These are phyloP conservation scores for Spongia lamella DNA, from an alignment of 37 sponge, comb jelly and placozoan genomes.

Conservation along the genomic window DNA sequence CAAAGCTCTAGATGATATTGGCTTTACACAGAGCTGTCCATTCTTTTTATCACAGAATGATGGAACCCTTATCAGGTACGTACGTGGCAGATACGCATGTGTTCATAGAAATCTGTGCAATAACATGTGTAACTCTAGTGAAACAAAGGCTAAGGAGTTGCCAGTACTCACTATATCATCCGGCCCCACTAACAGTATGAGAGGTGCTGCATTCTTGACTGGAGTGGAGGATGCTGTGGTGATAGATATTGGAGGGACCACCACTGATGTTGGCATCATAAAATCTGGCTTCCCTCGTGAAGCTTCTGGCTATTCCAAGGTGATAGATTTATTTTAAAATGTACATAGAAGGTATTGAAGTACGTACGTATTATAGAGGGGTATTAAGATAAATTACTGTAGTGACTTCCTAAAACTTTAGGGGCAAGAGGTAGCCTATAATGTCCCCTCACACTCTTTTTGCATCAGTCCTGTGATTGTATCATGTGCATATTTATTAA, in stretches of 20 bases:
- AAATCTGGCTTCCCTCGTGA: conserved; percentile 77
- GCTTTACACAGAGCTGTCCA: conserved; percentile 37
- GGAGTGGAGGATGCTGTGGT: conserved; percentile 72
- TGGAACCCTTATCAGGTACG: conserved; percentile 87
- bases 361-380: too few species aligned
- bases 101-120: neutral
- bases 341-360: too few species aligned
- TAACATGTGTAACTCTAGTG: conserved; percentile 35
- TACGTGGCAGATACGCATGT: neutral
- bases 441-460: too few species aligned
- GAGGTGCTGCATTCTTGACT: conserved; percentile 80
- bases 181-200: conserved; percentile 88
- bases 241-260: conserved; percentile 86
- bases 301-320: conserved; percentile 69
- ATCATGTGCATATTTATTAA: too few species aligned
- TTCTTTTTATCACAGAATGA: conserved; percentile 88
- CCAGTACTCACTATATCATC: conserved; percentile 85
- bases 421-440: too few species aligned
- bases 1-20: conserved; percentile 49
- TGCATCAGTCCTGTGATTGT: too few species aligned
- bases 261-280: conserved; percentile 77
- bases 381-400: too few species aligned
- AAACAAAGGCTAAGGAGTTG: conserved; percentile 40
- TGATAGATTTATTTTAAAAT: conserved; percentile 5
- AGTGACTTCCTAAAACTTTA: too few species aligned